These are phyloP conservation scores for Cathartes aura DNA, from an alignment of 2,113 vertebrate species.

Conservation along the genomic window DNA sequence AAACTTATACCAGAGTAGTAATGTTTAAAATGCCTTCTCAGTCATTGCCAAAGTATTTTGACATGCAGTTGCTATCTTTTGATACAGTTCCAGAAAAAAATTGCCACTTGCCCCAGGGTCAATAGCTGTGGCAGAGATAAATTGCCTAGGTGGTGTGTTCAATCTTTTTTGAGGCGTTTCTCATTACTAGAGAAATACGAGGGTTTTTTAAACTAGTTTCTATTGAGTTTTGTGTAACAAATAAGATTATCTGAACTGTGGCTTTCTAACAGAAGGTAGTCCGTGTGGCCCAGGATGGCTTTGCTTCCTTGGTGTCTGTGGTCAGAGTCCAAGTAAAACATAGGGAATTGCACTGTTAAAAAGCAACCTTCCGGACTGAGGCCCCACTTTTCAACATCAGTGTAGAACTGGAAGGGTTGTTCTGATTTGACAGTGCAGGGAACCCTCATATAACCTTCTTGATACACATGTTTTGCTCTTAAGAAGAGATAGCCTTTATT, in stretches of 20 bases:
- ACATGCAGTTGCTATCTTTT: neutral
- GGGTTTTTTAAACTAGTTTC: neutral
- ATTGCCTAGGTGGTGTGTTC: neutral
- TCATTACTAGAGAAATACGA: neutral
- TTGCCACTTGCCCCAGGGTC: neutral
- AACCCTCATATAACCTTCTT: neutral
- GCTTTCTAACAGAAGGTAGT: neutral
- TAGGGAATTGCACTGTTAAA: neutral
- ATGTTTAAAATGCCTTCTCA: neutral
- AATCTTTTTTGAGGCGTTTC: neutral
- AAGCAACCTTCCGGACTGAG: neutral
- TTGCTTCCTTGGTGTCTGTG: neutral
- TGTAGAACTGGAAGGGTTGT: neutral
- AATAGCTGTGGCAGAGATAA: neutral
- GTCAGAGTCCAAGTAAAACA: neutral
- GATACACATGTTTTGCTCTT: rapidly evolving
- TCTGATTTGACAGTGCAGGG: neutral
- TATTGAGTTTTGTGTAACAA: neutral
- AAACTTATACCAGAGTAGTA: neutral
- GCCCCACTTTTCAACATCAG: neutral
- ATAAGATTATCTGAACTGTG: neutral
- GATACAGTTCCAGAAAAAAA: neutral
- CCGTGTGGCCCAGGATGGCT: rapidly evolving
- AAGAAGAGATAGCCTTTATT: neutral
- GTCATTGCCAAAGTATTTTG: neutral